phyloP scores from a whole-genome alignment of 1,140 invertebrate genomes.

The Coelopa frigida region DNA sequence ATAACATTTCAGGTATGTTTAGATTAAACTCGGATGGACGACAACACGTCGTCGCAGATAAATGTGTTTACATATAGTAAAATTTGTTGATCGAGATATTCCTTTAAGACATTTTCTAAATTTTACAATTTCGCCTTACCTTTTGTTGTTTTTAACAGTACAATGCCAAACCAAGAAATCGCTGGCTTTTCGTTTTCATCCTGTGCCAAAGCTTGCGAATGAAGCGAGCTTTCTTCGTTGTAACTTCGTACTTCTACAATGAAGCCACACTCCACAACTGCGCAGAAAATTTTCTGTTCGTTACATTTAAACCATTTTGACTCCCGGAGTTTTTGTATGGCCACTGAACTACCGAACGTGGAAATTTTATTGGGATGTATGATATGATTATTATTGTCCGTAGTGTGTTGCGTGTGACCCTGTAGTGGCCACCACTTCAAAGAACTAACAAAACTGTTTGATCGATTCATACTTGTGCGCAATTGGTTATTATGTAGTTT shows the following conservation, averaged over 20 bases:
- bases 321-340: constrained; percentile 58
- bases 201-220: constrained; percentile 14
- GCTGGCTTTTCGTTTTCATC: constrained; percentile 40
- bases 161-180: constrained; percentile 50
- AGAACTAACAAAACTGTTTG: constrained; percentile 41
- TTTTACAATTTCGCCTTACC: constrained; percentile 45
- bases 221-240: constrained; percentile 5
- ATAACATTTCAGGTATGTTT: no score
- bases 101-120: not conserved
- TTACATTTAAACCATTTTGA: constrained; percentile 61
- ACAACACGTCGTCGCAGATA: no score
- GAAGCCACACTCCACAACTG: constrained; percentile 60
- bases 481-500: no score
- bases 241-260: constrained; percentile 54
- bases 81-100: not conserved
- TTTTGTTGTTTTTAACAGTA: constrained; percentile 59
- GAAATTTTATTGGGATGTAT: constrained; percentile 18
- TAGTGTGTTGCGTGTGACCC: constrained; percentile 31
- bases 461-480: constrained; percentile 34
- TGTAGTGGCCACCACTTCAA: constrained; percentile 43
- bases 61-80: no score
- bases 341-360: constrained; percentile 55
- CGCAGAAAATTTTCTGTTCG: constrained; percentile 58
- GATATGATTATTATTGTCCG: constrained; percentile 1
- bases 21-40: no score